Evolutionary conservation across 2,113 vertebrate genomes (phyloP).

Genomic region (Caranx melampygus): DNA sequence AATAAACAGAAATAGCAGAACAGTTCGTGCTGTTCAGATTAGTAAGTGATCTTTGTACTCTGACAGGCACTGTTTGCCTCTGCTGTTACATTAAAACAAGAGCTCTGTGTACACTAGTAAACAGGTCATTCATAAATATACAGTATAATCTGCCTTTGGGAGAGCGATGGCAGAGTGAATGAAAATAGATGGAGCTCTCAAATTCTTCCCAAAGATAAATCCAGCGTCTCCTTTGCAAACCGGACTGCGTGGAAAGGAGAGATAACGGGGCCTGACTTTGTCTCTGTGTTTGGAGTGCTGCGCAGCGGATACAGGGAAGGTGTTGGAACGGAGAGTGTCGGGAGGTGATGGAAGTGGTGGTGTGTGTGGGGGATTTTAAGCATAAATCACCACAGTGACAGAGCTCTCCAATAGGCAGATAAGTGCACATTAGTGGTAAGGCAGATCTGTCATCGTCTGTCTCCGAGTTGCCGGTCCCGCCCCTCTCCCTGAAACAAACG

Average conservation of each 20-base stretch:
- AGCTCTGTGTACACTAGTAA: conserved; percentile 54
- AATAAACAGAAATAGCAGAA: conserved; percentile 35
- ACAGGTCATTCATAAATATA: conserved; percentile 74
- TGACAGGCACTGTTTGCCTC: conserved; percentile 49
- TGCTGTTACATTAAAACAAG: conserved; percentile 56
- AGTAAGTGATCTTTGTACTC: conserved; percentile 49
- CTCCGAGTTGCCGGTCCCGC: conserved; percentile 41
- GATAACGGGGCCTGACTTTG: conserved; percentile 73
- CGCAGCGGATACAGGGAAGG: conserved; percentile 33
- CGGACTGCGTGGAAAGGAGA: conserved; percentile 55
- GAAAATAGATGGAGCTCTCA: conserved; percentile 74
- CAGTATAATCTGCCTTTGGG: conserved; percentile 43
- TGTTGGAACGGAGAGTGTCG: conserved; percentile 59
- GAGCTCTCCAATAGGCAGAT: conserved; percentile 80
- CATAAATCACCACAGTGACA: conserved; percentile 81
- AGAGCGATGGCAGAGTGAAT: conserved; percentile 64
- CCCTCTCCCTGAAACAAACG: conserved; percentile 38
- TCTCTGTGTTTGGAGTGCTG: conserved; percentile 30
- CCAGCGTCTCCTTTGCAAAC: conserved; percentile 51
- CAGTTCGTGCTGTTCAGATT: conserved; percentile 42
- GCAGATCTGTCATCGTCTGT: conserved; percentile 79
- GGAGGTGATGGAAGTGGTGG: conserved; percentile 64
- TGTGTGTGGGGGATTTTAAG: conserved; percentile 66
- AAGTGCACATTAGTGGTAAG: conserved; percentile 80
- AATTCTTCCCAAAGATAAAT: conserved; percentile 73